Conservation (phyloP, 2,797 vertebrate species). For the Harpagifer antarcticus region DNA sequence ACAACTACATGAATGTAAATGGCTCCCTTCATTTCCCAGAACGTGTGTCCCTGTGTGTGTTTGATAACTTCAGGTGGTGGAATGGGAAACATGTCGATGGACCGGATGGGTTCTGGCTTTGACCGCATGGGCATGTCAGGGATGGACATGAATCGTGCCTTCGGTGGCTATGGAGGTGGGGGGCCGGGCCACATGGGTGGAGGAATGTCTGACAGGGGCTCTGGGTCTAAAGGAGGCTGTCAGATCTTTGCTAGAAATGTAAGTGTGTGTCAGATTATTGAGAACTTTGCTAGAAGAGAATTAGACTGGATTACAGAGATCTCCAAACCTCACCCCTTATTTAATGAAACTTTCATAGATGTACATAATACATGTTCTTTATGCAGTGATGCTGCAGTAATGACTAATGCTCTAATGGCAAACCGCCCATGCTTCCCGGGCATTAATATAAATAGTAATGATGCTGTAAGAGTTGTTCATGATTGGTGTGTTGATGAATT, state of each 20-base stretch:
- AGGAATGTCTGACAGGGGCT: conserved; percentile 89
- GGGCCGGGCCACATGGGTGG: conserved; percentile 89
- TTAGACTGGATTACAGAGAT: neutral
- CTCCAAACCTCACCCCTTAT: neutral
- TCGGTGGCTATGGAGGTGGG: conserved; percentile 86
- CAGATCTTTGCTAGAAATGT: conserved; percentile 99
- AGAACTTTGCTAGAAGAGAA: neutral
- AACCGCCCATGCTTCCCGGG: neutral
- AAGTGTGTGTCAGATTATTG: conserved; percentile 67
- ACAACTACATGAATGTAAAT: neutral
- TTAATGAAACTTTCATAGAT: neutral
- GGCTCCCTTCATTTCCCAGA: neutral
- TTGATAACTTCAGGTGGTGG: conserved; percentile 85
- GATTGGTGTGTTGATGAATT: neutral
- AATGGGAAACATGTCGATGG: conserved; percentile 94
- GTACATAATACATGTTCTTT: neutral
- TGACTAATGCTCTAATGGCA: neutral
- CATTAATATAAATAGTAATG: conserved; percentile 13
- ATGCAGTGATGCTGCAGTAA: neutral
- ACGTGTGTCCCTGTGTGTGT: conserved; percentile 11
- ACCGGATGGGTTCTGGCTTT: conserved; percentile 92
- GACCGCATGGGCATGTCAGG: conserved; percentile 92
- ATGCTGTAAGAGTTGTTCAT: conserved; percentile 8
- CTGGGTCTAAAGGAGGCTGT: conserved; percentile 93
- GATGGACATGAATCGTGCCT: conserved; percentile 93